These are phyloP conservation scores for Marmota monax DNA, from an alignment of 2,113 vertebrate species.

Conservation along the genomic window DNA sequence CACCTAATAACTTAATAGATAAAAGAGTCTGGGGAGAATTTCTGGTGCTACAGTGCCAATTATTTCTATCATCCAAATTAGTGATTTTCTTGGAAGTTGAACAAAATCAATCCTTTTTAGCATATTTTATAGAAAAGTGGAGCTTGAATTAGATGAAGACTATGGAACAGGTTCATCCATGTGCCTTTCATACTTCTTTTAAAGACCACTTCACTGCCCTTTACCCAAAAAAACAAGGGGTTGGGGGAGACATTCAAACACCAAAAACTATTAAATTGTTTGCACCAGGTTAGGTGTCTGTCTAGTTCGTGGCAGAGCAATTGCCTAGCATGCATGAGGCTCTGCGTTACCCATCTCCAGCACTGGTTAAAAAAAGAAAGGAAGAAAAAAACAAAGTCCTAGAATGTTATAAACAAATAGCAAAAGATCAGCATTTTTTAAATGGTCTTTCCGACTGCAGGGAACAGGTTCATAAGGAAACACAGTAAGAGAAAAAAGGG, in stretches of 20 bases:
- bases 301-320: background rate
- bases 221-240: background rate
- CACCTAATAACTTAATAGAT: background rate
- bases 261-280: background rate
- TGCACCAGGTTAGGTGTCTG: background rate
- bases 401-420: background rate
- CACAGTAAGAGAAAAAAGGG: background rate
- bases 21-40: background rate
- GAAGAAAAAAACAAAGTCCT: background rate
- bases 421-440: background rate
- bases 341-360: background rate
- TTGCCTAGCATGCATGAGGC: background rate
- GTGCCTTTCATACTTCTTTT: background rate
- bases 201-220: background rate
- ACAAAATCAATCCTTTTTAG: background rate
- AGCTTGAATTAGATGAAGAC: background rate
- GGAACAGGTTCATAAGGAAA: background rate
- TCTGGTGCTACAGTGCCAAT: background rate
- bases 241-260: background rate
- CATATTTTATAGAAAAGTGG: background rate
- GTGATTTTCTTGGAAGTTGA: background rate
- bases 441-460: background rate
- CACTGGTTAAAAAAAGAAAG: background rate
- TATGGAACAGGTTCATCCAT: background rate
- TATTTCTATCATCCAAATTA: background rate